phyloP scores from a whole-genome alignment of 2,113 vertebrate species.

The Entelurus aequoreus region DNA sequence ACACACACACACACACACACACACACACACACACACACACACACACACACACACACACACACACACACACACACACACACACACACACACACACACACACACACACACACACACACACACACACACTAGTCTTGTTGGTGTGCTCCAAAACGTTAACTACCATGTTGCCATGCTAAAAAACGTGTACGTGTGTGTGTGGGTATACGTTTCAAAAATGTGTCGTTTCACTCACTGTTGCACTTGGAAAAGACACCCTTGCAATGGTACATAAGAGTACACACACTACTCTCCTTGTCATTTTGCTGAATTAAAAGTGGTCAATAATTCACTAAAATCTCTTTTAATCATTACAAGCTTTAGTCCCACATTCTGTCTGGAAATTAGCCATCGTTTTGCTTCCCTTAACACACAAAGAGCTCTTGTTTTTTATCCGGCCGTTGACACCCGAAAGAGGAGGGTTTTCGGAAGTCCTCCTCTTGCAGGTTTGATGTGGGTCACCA shows the following conservation, averaged over 20 bases:
- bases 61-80: too few species aligned
- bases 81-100: too few species aligned
- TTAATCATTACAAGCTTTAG: slow-evolving; percentile 49
- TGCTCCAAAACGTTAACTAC: too few species aligned
- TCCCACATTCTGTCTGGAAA: slow-evolving; percentile 31
- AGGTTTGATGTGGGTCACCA: slow-evolving; percentile 32
- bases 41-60: too few species aligned
- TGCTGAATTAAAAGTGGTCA: slow-evolving; percentile 30
- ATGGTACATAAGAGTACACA: not conserved
- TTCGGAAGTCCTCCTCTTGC: slow-evolving; percentile 5
- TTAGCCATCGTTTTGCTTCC: slow-evolving; percentile 17
- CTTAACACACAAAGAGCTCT: slow-evolving; percentile 23
- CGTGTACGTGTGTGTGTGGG: slow-evolving; percentile 18
- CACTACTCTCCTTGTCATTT: not conserved
- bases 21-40: too few species aligned
- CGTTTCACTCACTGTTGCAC: slow-evolving; percentile 39
- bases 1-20: too few species aligned
- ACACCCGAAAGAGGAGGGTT: slow-evolving; percentile 15
- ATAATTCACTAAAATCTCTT: slow-evolving; percentile 49
- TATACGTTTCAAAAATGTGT: slow-evolving; percentile 50
- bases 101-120: too few species aligned
- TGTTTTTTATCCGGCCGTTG: slow-evolving; percentile 25
- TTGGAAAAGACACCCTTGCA: slow-evolving; percentile 13
- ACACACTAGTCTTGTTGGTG: too few species aligned
- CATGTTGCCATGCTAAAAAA: too few species aligned